Base-by-base conservation (phyloP, 2,113 vertebrate species). In the Poeciliopsis prolifica region DNA sequence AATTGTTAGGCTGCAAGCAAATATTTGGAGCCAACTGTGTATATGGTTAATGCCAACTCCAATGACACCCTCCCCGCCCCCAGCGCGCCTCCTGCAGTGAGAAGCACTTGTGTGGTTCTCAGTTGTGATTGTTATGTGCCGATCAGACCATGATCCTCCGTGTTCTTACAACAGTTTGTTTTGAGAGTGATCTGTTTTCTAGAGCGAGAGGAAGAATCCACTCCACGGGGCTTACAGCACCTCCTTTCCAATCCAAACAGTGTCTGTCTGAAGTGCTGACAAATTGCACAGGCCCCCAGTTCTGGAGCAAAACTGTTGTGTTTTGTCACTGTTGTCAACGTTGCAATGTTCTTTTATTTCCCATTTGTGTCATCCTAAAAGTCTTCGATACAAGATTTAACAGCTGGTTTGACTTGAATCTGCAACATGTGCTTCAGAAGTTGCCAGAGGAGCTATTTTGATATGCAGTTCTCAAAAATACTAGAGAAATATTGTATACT, bases 141-240 rank as follows among this genome's bases (percentile, higher is more conserved):
- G 15, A 70, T 68, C 14, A 65, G 64, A 68, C 8, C 61, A 0
- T 29, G 17, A 66, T 82, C 73, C 61, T 83, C 70, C 35, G 15
- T 5, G 30, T 80, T 87, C 84, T 85, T 68, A 70, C 15, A 33
- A 67, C 84, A 66, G 85, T 91, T 87, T 87, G 83, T 91, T 92
- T 91, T 90, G 44, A 29, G 66, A 82, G 67, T 1, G 68, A 68
- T 80, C 74, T 80, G 75, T 84, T 85, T 77, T 84, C n/a, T 74
- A 80, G 64, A 65, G 80, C 68, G 69, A 79, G 87, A 90, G 92
- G 92, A 92, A 93, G 88, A 87, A 80, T 65, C 90, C 88, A 92
- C 91, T 91, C 81, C 69, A 86, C 70, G 28, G 31, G 12, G 81
- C 85, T 86, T 86, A 87, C 76, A 83, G 74, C 81, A 82, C 67